Conservation (phyloP, 2,113 vertebrate species). For the Columba livia region DNA sequence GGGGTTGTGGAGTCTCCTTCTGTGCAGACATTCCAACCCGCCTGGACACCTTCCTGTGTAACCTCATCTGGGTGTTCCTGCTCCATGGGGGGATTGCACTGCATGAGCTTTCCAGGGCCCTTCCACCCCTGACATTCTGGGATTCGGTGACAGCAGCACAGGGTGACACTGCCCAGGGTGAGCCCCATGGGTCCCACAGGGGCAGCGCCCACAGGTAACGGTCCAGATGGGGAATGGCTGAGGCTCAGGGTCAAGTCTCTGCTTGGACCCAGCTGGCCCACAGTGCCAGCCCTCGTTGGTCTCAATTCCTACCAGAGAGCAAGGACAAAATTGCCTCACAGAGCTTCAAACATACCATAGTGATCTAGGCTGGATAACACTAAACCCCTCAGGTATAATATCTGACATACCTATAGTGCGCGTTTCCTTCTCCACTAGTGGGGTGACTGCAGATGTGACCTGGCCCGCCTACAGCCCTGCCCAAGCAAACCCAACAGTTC, state of each 20-base stretch:
- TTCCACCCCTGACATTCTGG: too few relatives aligned
- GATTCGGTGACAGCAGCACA: not conserved
- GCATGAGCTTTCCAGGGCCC: too few relatives aligned
- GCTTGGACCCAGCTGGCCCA: not conserved
- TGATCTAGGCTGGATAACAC: not conserved
- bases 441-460: not conserved
- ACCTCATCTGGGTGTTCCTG: too few relatives aligned
- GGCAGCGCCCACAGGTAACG: accelerated
- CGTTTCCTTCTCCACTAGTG: not conserved
- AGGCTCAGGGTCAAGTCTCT: not conserved
- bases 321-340: not conserved
- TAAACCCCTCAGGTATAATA: accelerated
- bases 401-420: not conserved
- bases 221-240: not conserved
- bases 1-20: too few relatives aligned
- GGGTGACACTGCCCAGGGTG: not conserved
- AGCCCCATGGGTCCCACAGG: not conserved
- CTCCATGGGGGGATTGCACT: too few relatives aligned
- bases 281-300: not conserved
- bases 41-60: too few relatives aligned
- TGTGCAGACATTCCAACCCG: too few relatives aligned
- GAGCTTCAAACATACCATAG: not conserved
- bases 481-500: not conserved
- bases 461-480: not conserved
- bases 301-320: not conserved